Base-by-base conservation (phyloP, 2,797 vertebrate species). In the Lepidocolaptes lacrymiger region DNA sequence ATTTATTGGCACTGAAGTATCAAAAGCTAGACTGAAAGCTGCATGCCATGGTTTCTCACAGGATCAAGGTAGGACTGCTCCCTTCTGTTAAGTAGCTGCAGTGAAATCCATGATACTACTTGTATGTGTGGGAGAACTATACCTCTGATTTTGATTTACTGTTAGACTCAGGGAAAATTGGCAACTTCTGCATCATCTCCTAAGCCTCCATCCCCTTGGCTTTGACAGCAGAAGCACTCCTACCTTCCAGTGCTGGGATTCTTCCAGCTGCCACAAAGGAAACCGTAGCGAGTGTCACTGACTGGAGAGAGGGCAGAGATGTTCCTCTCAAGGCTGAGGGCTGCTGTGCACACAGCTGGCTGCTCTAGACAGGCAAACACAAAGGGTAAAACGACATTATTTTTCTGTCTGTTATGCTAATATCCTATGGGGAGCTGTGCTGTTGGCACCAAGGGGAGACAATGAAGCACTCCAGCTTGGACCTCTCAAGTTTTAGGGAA, bases 121-220 rank as follows among this genome's bases (percentile, higher is more conserved):
- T 61, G 18, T 24, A n/a, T 8, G 27, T 48, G 75, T 75, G 26
- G 32, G 76, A 89, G 66, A 89, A 44, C 26, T 24, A 11, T 30
- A 61, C 83, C 82, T 87, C 82, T 76, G 82, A 48, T 14, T 87
- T 89, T 58, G 27, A 41, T 91, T 71, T 74, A 56, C 86, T 73
- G 49, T 85, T 58, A 88, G 93, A 91, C 87, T 94, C 95, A 89
- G 91, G 92, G 89, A 94, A 78, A 89, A 89, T 14, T 83, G 62
- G 87, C 82, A 62, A 84, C 43, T 83, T 61, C n/a, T 91, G 51
- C 62, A 30, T 87, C 52, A 64, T 64, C 78, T 77, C 72, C 34
- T 69, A 78, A 86, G 59, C 83, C 73, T 93, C 10, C 93, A 79
- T 62, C 85, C 52, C 59, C 59, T 80, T 85, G 81, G 56, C 71